Evolutionary conservation across 2,888 invertebrate genomes (phyloP).

Genomic region (Campoletis raptor): DNA sequence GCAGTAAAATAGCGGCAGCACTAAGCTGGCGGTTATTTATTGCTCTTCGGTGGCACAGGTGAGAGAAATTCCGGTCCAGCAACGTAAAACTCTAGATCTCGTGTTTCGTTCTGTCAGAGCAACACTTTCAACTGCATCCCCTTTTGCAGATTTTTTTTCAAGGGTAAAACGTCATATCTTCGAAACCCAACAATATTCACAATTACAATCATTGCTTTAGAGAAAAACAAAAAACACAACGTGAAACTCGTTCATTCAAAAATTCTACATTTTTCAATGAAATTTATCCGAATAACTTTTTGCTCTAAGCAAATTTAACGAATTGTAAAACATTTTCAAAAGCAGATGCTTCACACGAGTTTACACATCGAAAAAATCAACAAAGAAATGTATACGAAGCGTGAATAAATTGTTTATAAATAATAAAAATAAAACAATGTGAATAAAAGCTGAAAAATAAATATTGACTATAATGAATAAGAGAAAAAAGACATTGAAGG

Average conservation of each 20-base stretch:
- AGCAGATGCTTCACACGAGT: neutral
- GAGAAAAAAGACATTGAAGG: neutral
- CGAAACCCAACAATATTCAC: neutral
- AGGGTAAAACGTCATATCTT: conserved; percentile 27
- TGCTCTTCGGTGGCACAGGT: conserved; percentile 82
- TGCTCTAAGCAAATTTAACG: neutral
- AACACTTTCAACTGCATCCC: neutral
- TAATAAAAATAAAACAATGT: neutral
- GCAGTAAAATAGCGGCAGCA: conserved; percentile 82
- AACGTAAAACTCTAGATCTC: conserved; percentile 21
- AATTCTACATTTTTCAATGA: neutral
- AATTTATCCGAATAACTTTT: neutral
- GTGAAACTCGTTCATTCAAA: neutral
- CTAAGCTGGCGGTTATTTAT: conserved; percentile 85
- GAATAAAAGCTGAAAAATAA: neutral
- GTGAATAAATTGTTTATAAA: neutral
- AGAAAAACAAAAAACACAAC: neutral
- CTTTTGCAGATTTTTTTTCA: neutral
- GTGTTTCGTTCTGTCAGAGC: conserved; percentile 34
- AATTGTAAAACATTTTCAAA: neutral
- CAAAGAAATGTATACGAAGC: neutral
- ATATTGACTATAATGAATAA: conserved; percentile 12
- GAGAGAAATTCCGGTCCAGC: conserved; percentile 77
- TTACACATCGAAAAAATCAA: neutral
- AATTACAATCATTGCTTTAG: neutral